A percentile compares a stretch with the other conserved stretches of the same genome.
phyloP scores from a whole-genome alignment of 2,888 invertebrate species.

The Esperia sulphurella region DNA sequence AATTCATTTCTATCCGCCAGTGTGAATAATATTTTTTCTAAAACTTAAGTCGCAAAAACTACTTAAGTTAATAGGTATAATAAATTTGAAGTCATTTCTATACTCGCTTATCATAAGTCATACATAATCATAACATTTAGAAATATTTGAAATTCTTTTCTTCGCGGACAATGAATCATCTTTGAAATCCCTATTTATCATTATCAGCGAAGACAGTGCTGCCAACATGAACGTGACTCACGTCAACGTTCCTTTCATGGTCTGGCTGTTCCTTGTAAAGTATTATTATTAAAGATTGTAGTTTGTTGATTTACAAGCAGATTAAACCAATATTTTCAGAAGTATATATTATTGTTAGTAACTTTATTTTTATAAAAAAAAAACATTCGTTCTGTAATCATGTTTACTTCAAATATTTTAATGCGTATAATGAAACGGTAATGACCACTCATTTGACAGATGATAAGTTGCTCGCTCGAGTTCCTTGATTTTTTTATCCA shows the following conservation, averaged over 20 bases:
- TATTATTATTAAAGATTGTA: no score
- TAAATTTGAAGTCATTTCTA: neutral
- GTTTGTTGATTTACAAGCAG: no score
- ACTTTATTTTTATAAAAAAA: neutral
- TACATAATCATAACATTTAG: neutral
- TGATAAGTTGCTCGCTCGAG: constrained; percentile 40
- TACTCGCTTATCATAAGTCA: neutral
- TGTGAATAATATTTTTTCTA: no score
- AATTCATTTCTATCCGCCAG: no score
- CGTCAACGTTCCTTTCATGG: constrained; percentile 14
- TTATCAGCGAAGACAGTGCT: constrained; percentile 26
- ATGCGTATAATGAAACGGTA: constrained; percentile 5
- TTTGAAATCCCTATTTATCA: constrained; percentile 47
- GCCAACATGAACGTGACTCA: constrained; percentile 5
- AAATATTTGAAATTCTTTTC: constrained; percentile 10
- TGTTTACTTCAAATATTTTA: neutral
- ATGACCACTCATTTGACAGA: constrained; percentile 37
- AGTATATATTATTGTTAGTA: no score
- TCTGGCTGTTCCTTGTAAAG: no score
- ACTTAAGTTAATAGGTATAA: no score
- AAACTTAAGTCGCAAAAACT: no score
- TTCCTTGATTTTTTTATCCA: constrained; percentile 42
- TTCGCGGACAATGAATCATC: constrained; percentile 51
- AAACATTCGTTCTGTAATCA: neutral
- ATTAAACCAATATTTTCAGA: no score